These are phyloP conservation scores for Balaenoptera acutorostrata DNA, from an alignment of 2,113 vertebrate species.

Conservation along the genomic window DNA sequence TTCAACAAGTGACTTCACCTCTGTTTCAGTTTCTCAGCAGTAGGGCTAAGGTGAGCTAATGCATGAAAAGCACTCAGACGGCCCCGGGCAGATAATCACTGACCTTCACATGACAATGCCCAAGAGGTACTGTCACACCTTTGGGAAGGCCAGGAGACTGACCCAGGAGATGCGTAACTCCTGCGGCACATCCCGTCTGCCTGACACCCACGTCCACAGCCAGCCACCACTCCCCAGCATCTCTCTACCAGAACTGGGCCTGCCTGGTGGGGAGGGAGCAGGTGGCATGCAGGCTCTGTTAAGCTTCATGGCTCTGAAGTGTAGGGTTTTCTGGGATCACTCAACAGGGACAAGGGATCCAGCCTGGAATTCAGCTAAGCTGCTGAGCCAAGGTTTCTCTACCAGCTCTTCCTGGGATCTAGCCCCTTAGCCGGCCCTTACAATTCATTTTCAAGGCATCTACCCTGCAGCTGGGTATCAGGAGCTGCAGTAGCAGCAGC, in stretches of 20 bases:
- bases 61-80: neutral
- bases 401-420: neutral
- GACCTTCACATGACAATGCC: neutral
- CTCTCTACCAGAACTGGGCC: neutral
- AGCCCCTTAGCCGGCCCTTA: neutral
- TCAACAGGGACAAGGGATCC: fast-evolving
- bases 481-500: neutral
- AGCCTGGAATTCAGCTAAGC: neutral
- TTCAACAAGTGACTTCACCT: neutral
- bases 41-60: neutral
- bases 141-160: neutral
- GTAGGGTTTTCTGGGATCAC: neutral
- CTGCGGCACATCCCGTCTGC: neutral
- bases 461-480: neutral
- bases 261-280: neutral
- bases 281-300: neutral
- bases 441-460: neutral
- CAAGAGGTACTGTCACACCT: neutral
- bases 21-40: neutral
- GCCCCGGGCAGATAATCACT: neutral
- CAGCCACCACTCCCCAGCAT: neutral
- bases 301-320: neutral
- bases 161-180: neutral
- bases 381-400: too few species aligned
- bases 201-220: fast-evolving